Conservation (phyloP, 2,113 vertebrate genomes). For the Megalops atlanticus region DNA sequence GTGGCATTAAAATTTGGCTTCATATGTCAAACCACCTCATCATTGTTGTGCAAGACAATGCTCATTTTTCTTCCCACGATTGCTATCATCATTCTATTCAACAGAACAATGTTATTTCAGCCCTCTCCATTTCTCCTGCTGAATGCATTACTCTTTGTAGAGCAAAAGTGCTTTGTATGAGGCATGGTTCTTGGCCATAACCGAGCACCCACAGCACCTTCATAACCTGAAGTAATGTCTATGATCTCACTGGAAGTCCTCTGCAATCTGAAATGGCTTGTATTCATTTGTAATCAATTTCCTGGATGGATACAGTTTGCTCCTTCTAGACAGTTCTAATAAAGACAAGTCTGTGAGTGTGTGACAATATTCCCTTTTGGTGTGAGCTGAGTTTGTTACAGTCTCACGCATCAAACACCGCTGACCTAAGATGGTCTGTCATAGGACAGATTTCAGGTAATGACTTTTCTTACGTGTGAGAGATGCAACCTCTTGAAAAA, state of each 20-base stretch:
- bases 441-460: slow-evolving; percentile 39
- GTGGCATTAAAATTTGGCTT: background rate
- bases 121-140: background rate
- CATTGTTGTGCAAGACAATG: background rate
- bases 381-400: background rate
- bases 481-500: background rate
- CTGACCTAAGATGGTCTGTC: slow-evolving; percentile 50
- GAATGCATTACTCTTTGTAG: background rate
- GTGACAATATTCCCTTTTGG: slow-evolving; percentile 40
- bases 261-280: slow-evolving; percentile 34
- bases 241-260: slow-evolving; percentile 32
- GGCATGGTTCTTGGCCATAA: slow-evolving; percentile 49
- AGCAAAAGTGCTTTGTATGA: slow-evolving; percentile 22
- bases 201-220: slow-evolving; percentile 21
- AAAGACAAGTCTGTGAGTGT: slow-evolving; percentile 56
- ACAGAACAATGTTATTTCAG: background rate
- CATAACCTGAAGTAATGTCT: slow-evolving; percentile 56
- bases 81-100: background rate
- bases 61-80: background rate
- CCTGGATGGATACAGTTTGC: slow-evolving; percentile 52
- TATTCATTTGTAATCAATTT: slow-evolving; percentile 53
- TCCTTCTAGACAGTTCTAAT: slow-evolving; percentile 51
- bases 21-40: background rate
- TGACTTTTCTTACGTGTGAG: slow-evolving; percentile 28
- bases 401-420: slow-evolving; percentile 36